A percentile compares a stretch with the other conserved stretches of the same genome.
Conservation (phyloP, 2,888 invertebrate genomes). For the Acrocyrtus sp. region DNA sequence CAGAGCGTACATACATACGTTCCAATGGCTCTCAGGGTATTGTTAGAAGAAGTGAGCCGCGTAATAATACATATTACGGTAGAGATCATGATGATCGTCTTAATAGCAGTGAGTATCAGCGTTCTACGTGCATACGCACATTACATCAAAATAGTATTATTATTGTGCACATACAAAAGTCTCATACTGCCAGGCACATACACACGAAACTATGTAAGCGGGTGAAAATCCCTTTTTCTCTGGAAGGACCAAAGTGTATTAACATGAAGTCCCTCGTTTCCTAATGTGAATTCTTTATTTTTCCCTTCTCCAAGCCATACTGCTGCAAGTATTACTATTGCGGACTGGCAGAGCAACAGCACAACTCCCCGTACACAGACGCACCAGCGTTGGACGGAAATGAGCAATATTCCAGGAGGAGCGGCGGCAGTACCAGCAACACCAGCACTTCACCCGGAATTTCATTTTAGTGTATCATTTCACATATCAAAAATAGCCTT, state of each 20-base stretch:
- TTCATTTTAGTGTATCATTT: constrained; percentile 9
- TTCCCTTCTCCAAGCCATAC: too few relatives aligned
- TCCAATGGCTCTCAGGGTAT: neutral
- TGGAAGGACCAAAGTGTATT: neutral
- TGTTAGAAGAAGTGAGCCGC: neutral
- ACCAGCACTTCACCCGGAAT: neutral
- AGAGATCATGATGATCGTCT: neutral
- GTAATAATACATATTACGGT: neutral
- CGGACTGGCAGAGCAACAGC: constrained; percentile 28
- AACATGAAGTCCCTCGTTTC: neutral
- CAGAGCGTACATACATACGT: neutral
- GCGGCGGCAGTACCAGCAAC: neutral
- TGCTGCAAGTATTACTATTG: constrained; percentile 45
- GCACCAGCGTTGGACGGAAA: constrained; percentile 31
- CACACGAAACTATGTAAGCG: too few relatives aligned
- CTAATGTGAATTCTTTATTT: constrained; percentile 42
- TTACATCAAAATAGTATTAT: neutral
- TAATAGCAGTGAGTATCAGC: neutral
- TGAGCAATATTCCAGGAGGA: constrained; percentile 26
- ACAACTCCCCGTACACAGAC: too few relatives aligned
- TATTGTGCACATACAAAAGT: too few relatives aligned
- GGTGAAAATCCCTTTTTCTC: neutral
- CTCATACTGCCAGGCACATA: too few relatives aligned
- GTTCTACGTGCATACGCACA: neutral
- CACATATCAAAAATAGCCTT: neutral